A percentile compares a stretch with the other conserved stretches of the same genome.
These are phyloP conservation scores for Geotrypetes seraphini DNA, from an alignment of 2,797 vertebrate species.

Conservation along the genomic window DNA sequence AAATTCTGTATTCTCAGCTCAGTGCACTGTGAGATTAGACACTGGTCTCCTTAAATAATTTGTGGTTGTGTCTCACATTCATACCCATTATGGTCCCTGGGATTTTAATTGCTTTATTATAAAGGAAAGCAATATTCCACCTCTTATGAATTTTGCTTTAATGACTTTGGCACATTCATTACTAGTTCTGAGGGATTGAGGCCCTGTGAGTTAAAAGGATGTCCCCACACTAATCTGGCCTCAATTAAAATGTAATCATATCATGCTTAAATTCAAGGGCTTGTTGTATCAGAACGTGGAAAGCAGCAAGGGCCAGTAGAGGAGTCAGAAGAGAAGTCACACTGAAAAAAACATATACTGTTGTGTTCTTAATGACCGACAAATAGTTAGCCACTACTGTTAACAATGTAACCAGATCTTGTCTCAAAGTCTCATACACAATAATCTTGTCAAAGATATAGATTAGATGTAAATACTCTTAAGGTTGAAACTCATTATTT, in stretches of 20 bases:
- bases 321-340: background rate
- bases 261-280: slow-evolving; percentile 37
- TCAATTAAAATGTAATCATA: slow-evolving; percentile 48
- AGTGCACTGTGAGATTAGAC: too few relatives aligned
- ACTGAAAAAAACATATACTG: too few relatives aligned
- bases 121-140: slow-evolving; percentile 37
- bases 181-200: slow-evolving; percentile 43
- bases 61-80: too few relatives aligned
- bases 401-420: too few relatives aligned
- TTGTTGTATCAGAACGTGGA: background rate
- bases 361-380: too few relatives aligned
- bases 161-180: slow-evolving; percentile 39
- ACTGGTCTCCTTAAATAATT: too few relatives aligned
- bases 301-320: background rate
- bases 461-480: too few relatives aligned
- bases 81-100: slow-evolving; percentile 15
- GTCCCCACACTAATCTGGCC: slow-evolving; percentile 32
- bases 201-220: slow-evolving; percentile 40
- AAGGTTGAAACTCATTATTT: too few relatives aligned
- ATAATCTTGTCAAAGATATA: too few relatives aligned
- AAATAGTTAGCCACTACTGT: too few relatives aligned
- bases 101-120: slow-evolving; percentile 39
- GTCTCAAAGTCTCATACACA: background rate
- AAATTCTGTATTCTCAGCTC: too few relatives aligned
- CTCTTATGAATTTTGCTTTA: slow-evolving; percentile 46